Base-by-base conservation (phyloP, 2,797 vertebrate species). In the Falco biarmicus region DNA sequence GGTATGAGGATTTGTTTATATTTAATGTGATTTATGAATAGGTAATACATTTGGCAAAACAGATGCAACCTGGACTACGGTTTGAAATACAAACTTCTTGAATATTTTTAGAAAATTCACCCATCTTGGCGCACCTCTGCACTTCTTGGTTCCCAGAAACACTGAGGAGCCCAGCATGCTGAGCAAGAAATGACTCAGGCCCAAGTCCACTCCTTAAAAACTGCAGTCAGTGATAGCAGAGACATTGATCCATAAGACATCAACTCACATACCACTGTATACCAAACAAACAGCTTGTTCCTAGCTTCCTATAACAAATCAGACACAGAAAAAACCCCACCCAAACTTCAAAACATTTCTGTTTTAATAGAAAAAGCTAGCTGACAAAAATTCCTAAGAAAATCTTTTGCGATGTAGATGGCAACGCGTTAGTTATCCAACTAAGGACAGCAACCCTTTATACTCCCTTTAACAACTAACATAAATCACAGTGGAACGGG, bases 261-360 rank as follows among this genome's bases (percentile, higher is more conserved):
- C 0, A 1, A 54, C 34, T 74, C 3, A 3, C 10, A 22, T 14
- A 48, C 10, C n/a, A 13, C 3, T 59, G 19, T 7, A 29, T 6
- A 45, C 14, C 14, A 79, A 89, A 39, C 15, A 66, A 61, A 51
- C 2, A 60, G 15, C 11, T 48, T n/a, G 9, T 25, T 74, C 26
- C 59, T 56, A 73, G 17, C 8, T 13, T 84, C 29, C 17, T 18
- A 16, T 13, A 63, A 61, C 13, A 82, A 59, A 57, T 1, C 43
- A 9, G 24, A 82, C 28, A 82, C 69, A 37, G 2, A 31, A 64
- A 79, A 63, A 64, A 2, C 0, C 34, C 5, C 21, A 53, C 5
- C 5, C 25, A 65, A 64, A 86, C 21, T 43, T 37, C 43, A 59
- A 50, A 86, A 41, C 12, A 56, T 17, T 59, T 34, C 32, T 47